Evolutionary conservation across 1,140 invertebrate species (phyloP).

Genomic region (Schmidtea mediterranea): DNA sequence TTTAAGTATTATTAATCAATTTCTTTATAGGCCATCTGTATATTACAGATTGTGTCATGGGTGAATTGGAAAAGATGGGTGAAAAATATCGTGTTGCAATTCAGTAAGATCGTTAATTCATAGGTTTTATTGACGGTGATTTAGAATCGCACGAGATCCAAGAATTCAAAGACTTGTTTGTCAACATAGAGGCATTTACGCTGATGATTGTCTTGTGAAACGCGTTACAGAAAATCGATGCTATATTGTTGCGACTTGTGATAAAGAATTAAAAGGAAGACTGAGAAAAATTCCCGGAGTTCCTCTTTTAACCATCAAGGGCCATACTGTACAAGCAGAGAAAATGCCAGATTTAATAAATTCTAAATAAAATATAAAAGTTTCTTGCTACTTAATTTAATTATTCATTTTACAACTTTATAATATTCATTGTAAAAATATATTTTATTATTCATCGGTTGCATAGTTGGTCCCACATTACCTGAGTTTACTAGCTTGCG

Average conservation of each 20-base stretch:
- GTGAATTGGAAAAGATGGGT: conserved; percentile 89
- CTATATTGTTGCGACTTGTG: conserved; percentile 95
- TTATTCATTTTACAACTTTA: too few species aligned
- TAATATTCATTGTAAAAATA: too few species aligned
- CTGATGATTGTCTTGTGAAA: conserved; percentile 90
- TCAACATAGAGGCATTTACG: conserved; percentile 89
- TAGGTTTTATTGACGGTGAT: too few species aligned
- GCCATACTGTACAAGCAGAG: conserved; percentile 34
- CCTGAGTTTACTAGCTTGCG: too few species aligned
- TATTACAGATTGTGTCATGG: conserved; percentile 88
- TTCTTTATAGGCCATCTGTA: conserved; percentile 64
- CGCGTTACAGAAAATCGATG: conserved; percentile 87
- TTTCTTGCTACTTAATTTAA: too few species aligned
- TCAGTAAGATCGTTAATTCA: conserved; percentile 27
- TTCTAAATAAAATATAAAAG: background rate
- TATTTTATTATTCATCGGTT: too few species aligned
- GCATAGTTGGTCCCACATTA: too few species aligned
- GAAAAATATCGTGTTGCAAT: conserved; percentile 76
- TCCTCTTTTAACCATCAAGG: conserved; percentile 63
- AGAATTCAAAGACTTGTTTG: conserved; percentile 71
- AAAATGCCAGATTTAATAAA: conserved; percentile 60
- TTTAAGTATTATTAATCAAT: too few species aligned
- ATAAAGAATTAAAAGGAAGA: conserved; percentile 76
- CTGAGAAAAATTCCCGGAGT: conserved; percentile 94
- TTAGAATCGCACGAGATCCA: conserved; percentile 64